phyloP scores from a whole-genome alignment of 2,797 vertebrate genomes.

The Acanthurus leucopareius region DNA sequence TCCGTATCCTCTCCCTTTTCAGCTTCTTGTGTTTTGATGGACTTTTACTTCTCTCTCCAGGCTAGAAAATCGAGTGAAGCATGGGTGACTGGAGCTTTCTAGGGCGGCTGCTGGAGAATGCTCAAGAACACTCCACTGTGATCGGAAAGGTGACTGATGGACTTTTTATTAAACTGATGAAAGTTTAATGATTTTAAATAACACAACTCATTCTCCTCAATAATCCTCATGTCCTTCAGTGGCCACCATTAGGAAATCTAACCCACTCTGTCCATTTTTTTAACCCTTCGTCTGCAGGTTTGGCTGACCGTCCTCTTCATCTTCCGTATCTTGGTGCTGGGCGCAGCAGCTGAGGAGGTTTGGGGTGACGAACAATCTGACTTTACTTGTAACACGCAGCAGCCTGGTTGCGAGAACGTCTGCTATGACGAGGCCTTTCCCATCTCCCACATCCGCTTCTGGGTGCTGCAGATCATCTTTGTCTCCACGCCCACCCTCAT shows the following conservation, averaged over 20 bases:
- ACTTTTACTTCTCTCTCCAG: slow-evolving; percentile 75
- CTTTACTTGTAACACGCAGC: slow-evolving; percentile 96
- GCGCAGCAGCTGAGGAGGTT: slow-evolving; percentile 93
- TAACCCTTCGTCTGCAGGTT: slow-evolving; percentile 63
- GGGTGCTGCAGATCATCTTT: slow-evolving; percentile 99
- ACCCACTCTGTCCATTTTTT: background rate
- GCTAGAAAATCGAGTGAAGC: slow-evolving; percentile 89
- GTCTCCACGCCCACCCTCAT: slow-evolving; percentile 96
- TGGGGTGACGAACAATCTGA: slow-evolving; percentile 97
- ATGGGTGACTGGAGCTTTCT: slow-evolving; percentile 99
- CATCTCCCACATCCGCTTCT: slow-evolving; percentile 97
- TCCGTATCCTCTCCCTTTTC: background rate
- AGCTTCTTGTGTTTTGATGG: too few species aligned
- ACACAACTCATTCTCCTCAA: background rate
- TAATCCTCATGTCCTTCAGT: background rate
- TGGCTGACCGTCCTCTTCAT: slow-evolving; percentile 97
- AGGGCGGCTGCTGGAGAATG: slow-evolving; percentile 94
- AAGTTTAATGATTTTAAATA: background rate
- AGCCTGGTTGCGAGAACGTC: slow-evolving; percentile 95
- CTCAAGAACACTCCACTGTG: slow-evolving; percentile 96
- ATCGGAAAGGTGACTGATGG: slow-evolving; percentile 90
- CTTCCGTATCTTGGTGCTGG: slow-evolving; percentile 95
- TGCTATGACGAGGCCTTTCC: slow-evolving; percentile 97
- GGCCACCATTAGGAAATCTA: background rate
- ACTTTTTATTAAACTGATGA: background rate